Evolutionary conservation across 2,888 invertebrate genomes (phyloP), one percentile per base, ranked within the genome.

Genomic region (Papilio elwesi): DNA sequence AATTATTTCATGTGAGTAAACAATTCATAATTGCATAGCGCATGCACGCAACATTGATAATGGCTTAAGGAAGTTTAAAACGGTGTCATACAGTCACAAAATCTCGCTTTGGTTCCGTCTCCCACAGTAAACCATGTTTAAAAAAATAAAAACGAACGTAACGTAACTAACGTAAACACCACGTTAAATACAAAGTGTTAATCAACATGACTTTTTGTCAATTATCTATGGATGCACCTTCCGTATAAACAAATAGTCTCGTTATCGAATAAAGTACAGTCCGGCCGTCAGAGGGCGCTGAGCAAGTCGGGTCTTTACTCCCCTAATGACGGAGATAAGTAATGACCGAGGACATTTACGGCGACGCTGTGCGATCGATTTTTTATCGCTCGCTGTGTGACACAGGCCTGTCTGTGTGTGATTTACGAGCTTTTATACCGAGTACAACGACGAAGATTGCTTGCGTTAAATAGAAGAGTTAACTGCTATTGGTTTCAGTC

Each of bases 291-390:
- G 80, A 77, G 80, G 81, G 77, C 77, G 78, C 79, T 74, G 71
- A 83, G 87, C 89, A 89, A 87, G 86, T 85, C 82, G 77, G 77
- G 79, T 80, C 84, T 87, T 86, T 87, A 85, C 87, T 82, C 83
- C 79, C 72, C 86, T 90, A 90, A 90, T 90, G 89, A 85, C 84
- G 78, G 73, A 84, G 89, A 89, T 89, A 89, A 90, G 87, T 90
- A 87, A 89, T 87, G 89, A 83, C 80, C 82, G 78, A 75, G 80
- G 82, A 82, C 76, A 78, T 81, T 82, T 82, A 85, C 88, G 87
- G 85, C 84, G 87, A 88, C 82, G 81, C 81, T 47, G 15, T 78
- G 81, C 77, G 79, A 78, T 78, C 75, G 76, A 77, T 76, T 81
- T 82, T 82, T 82, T 80, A 89, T 90, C 87, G 87, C 89, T 86